Base-by-base conservation (phyloP, 2,888 invertebrate species). In the Trichacis sp. region DNA sequence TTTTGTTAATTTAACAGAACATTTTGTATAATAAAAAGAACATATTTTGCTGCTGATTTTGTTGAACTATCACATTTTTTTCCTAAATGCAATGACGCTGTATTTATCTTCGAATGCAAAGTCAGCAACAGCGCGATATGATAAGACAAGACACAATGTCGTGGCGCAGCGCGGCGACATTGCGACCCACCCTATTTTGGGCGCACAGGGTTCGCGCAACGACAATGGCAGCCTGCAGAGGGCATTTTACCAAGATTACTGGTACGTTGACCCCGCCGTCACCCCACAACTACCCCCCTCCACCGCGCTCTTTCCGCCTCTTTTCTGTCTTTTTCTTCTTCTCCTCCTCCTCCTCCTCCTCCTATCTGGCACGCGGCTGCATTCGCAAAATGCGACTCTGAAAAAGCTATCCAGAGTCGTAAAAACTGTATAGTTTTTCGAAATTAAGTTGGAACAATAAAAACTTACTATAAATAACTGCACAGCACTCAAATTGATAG, bases 181-280 rank as follows among this genome's bases (percentile, higher is more conserved):
- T 70, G 68, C 51, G 68, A 56, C 64, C 54, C 52, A 62, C 52
- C 56, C 64, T 70, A 70, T 70, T 70, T 70, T 70, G 62, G 69
- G 68, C 68, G 62, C 68, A 60, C 65, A 62, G 69, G 69, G 69
- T 61, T 59, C 18, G 46, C 47, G 47, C 47, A 48, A 48, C 30
- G 47, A 14, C 46, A 55, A 52, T 59, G 53, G 65, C 50, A 59
- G 64, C 52, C 56, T 56, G 60, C 51, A 56, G 58, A 74, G 76
- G 74, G 75, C 78, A 78, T 78, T 79, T 79, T 73, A 79, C 74
- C 70, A 74, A 81, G 80, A 79, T 79, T 78, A 78, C 78, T 75
- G 73, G 80, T 77, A 70, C 77, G 73, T 78, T 76, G 79, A 81
- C 79, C 81, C 73, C 76, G 72, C 29, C 47, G 47, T 48, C 47